Evolutionary conservation across 1,140 invertebrate species (phyloP).

Genomic region (Berghia stephanieae): DNA sequence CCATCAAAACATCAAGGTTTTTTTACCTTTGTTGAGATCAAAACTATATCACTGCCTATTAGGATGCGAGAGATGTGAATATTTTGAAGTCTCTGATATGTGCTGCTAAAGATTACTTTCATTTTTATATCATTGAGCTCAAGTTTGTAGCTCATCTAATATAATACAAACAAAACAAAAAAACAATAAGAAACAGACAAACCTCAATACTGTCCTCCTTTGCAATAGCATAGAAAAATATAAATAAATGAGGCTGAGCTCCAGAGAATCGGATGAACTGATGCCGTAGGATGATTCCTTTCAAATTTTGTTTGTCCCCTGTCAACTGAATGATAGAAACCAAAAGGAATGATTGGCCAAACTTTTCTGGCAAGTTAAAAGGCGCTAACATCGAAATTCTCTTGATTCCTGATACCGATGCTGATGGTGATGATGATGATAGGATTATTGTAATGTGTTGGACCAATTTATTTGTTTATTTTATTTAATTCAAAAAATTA

Average conservation of each 20-base stretch:
- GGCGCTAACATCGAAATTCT: background rate
- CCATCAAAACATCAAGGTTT: too few species aligned
- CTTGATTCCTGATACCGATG: background rate
- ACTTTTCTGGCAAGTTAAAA: background rate
- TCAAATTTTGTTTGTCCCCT: constrained; percentile 36
- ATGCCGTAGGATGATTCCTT: constrained; percentile 44
- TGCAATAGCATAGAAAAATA: constrained; percentile 40
- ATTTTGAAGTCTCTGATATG: too few species aligned
- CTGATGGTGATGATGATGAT: background rate
- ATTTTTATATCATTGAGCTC: too few species aligned
- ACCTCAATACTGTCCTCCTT: constrained; percentile 35
- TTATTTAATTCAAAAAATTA: too few species aligned
- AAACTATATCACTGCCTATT: too few species aligned
- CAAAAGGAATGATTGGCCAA: too few species aligned
- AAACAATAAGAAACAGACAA: background rate
- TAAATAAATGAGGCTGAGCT: constrained; percentile 29
- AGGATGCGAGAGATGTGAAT: too few species aligned
- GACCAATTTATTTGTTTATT: too few species aligned
- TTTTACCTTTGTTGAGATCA: too few species aligned
- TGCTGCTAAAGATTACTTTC: too few species aligned
- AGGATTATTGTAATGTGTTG: background rate
- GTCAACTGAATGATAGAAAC: background rate
- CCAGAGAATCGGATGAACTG: constrained; percentile 41
- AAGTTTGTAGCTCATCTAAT: background rate
- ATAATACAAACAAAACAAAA: background rate